These are phyloP conservation scores for Hirtodrosophila histrioides DNA, from an alignment of 2,888 invertebrate species.

Conservation along the genomic window DNA sequence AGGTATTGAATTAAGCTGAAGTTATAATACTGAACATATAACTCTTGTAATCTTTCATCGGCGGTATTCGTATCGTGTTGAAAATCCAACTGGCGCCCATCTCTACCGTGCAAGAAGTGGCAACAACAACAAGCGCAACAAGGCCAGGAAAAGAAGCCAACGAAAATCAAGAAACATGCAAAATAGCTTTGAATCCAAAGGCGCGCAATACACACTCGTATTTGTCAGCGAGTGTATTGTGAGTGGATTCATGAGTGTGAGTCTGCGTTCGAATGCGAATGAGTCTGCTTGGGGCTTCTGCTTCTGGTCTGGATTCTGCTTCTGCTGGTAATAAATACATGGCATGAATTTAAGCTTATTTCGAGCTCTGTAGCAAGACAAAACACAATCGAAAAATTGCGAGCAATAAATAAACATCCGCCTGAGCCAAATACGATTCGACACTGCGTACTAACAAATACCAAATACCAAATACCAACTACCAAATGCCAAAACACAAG, in stretches of 20 bases:
- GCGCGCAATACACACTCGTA: constrained; percentile 23
- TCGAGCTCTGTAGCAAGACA: constrained; percentile 24
- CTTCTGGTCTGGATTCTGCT: constrained; percentile 10
- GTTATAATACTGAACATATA: no score
- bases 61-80: no score
- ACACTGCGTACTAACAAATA: constrained; percentile 9
- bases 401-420: constrained; percentile 65
- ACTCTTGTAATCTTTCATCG: no score
- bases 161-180: constrained; percentile 66
- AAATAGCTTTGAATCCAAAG: constrained; percentile 56
- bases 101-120: no score
- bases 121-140: constrained; percentile 14
- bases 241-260: constrained; percentile 22
- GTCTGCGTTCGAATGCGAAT: not conserved
- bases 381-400: constrained; percentile 38
- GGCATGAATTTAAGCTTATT: constrained; percentile 51
- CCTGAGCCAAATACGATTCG: constrained; percentile 26
- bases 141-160: constrained; percentile 24
- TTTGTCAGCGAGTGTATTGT: constrained; percentile 55
- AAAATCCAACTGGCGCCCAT: no score
- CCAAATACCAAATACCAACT: not conserved
- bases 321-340: constrained; percentile 48
- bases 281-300: constrained; percentile 1
- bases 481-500: constrained; percentile 4
- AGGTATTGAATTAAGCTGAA: no score